Conservation (phyloP, 2,797 vertebrate genomes). For the Propithecus deckenii region DNA sequence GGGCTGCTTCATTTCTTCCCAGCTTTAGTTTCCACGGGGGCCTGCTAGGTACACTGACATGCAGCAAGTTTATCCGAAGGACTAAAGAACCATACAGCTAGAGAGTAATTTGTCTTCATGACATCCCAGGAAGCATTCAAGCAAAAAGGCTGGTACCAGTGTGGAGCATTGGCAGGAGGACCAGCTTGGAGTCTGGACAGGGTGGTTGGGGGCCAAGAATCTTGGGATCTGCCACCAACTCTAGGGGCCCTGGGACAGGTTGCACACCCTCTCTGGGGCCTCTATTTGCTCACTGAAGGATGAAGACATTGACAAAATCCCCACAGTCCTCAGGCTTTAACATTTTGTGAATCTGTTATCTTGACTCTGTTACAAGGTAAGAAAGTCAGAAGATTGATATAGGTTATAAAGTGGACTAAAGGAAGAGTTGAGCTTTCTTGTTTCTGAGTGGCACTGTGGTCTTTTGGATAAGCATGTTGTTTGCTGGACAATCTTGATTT, state of each 20-base stretch:
- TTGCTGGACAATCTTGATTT: not conserved
- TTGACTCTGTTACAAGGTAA: not conserved
- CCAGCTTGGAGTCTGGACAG: constrained; percentile 47
- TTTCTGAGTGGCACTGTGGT: not conserved
- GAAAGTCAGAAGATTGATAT: not conserved
- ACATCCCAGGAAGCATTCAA: constrained; percentile 15
- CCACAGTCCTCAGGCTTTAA: not conserved
- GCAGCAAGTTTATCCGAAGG: constrained; percentile 49
- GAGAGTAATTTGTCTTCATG: constrained; percentile 62
- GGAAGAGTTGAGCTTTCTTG: not conserved
- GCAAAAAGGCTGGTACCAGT: not conserved
- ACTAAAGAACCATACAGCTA: not conserved
- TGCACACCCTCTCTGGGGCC: not conserved
- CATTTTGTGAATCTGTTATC: not conserved
- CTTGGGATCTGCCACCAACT: not conserved
- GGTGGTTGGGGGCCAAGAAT: not conserved
- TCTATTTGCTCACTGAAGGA: not conserved
- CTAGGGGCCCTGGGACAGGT: not conserved
- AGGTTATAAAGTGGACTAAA: not conserved
- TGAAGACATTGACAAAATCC: not conserved
- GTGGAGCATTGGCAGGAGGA: not conserved
- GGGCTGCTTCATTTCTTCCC: not conserved
- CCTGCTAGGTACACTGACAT: constrained; percentile 4
- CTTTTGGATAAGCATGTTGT: not conserved
- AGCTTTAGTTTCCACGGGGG: not conserved